phyloP scores from a whole-genome alignment of 2,797 vertebrate species.

The Anguilla megastoma region DNA sequence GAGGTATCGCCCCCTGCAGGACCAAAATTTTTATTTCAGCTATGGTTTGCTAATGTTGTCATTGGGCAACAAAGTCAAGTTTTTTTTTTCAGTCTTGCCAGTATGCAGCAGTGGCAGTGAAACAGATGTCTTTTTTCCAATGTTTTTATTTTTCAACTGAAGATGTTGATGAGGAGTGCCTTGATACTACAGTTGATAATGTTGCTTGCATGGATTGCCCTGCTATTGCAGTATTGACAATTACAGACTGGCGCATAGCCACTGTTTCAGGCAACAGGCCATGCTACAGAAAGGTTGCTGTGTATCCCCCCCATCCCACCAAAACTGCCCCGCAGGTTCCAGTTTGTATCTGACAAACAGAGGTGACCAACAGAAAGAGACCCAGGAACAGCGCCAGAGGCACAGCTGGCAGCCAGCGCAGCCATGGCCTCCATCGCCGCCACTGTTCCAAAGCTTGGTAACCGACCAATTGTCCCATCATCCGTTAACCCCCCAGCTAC shows the following conservation, averaged over 20 bases:
- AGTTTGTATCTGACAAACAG: background rate
- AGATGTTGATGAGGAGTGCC: background rate
- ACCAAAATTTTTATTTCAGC: background rate
- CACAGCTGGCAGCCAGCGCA: background rate
- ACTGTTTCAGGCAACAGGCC: background rate
- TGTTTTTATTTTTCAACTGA: background rate
- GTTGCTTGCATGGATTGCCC: background rate
- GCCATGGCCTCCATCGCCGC: background rate
- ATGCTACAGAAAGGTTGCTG: background rate
- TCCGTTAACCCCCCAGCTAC: background rate
- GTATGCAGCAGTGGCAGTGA: background rate
- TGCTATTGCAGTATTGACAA: background rate
- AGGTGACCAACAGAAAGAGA: background rate
- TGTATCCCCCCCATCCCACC: background rate
- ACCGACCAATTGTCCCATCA: background rate
- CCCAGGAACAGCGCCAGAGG: background rate
- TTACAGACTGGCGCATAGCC: background rate
- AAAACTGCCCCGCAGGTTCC: background rate
- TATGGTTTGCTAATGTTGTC: background rate
- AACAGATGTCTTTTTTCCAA: background rate
- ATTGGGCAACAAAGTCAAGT: background rate
- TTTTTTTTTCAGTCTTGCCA: background rate
- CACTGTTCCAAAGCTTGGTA: background rate
- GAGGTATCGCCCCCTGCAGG: background rate
- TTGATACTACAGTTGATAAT: background rate